Evolutionary conservation across 2,888 invertebrate species (phyloP), one percentile per base, ranked within the genome.

Genomic region (Galerucella pusilla): DNA sequence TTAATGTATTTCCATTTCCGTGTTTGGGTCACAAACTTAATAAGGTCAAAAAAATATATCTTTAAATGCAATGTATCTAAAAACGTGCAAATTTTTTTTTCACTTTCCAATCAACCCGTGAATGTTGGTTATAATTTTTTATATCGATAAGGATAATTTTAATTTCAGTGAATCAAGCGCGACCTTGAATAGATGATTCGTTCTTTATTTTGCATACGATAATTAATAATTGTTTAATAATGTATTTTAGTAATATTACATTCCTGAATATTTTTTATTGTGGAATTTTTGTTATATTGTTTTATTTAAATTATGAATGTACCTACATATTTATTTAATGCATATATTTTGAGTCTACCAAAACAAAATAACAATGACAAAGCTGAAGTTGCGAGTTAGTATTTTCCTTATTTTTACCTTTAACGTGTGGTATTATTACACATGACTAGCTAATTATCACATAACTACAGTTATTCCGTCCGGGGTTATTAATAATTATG

Each of bases 401-500:
- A 20, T 16, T 57, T 57, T 16, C 10, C 9, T 10, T 57, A 35
- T 35, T 35, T 35, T 35, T 35, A 35, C 35, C 35, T 57, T 9
- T 10, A 57, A 57, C n/a, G 16, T 10, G 57, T 20, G n/a, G 52
- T 52, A 42, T 42, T 42, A 57, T 20, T 57, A 57, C 10, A 57
- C 57, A 57, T 57, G 16, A 57, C n/a, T 54, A 54, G n/a, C 16
- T 54, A 54, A 54, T 54, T 54, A 57, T 57, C n/a, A 57, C 57
- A 16, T 57, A 57, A 54, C 54, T 14, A 57, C 57, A 57, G 57
- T 57, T 57, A 57, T 52, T 52, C 9, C 52, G 52, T 52, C 52
- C n/a, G 52, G 52, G n/a, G 52, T n/a, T n/a, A 16, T 57, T 20
- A 49, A 57, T 20, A 57, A 57, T 20, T 16, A 57, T 57, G 20